Percentiles rank a stretch among this genome's conserved stretches.
Conservation (phyloP, 2,797 vertebrate genomes). For the Lacerta bilineata region DNA sequence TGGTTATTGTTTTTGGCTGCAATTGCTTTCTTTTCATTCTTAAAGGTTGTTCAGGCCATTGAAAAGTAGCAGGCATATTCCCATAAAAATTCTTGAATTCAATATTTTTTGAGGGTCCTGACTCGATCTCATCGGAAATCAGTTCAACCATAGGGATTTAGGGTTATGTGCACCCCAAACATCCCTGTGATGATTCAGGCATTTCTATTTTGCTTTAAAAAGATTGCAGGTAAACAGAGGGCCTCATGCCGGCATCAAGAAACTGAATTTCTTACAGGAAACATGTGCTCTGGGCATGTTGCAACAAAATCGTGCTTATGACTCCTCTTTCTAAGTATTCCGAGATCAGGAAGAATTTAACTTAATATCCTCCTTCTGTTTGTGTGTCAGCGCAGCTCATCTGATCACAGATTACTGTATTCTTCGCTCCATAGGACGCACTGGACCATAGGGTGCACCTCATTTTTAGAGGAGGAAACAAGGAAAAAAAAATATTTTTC, state of each 20-base stretch:
- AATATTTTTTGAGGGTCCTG: neutral
- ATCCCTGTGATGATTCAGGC: neutral
- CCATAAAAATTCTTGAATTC: neutral
- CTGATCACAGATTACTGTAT: neutral
- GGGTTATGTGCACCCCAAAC: neutral
- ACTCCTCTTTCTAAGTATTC: neutral
- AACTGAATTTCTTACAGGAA: neutral
- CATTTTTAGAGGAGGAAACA: too few species aligned
- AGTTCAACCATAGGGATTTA: neutral
- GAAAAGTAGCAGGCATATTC: neutral
- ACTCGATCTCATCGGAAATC: too few species aligned
- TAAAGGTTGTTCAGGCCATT: neutral
- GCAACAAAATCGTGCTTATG: constrained; percentile 26
- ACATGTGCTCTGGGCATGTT: constrained; percentile 14
- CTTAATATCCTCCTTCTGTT: constrained; percentile 18
- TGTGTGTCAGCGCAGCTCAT: constrained; percentile 8
- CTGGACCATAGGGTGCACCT: too few species aligned
- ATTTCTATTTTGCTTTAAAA: neutral
- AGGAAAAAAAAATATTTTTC: too few species aligned
- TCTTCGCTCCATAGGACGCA: too few species aligned
- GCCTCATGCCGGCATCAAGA: neutral
- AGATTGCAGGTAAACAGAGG: neutral
- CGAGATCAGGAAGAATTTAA: constrained; percentile 1
- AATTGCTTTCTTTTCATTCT: neutral
- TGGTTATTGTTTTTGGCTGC: neutral